phyloP scores from a whole-genome alignment of 2,888 invertebrate species.

The Drosophila antonietae region DNA sequence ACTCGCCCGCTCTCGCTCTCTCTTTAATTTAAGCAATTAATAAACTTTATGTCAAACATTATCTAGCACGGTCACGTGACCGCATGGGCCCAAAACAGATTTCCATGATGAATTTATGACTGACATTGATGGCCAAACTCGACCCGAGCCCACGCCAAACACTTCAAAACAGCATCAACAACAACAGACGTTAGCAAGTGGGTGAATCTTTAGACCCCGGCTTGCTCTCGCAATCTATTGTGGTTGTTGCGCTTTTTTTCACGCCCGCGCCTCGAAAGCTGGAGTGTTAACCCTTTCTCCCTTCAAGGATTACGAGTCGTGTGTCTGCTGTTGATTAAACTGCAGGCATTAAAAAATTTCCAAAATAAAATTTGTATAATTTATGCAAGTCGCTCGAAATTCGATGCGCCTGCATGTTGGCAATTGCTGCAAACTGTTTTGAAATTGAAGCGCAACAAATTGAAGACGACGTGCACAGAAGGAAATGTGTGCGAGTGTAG shows the following conservation, averaged over 20 bases:
- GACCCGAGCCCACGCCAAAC: constrained; percentile 16
- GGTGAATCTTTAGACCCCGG: constrained; percentile 29
- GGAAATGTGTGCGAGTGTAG: constrained; percentile 18
- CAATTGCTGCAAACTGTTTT: constrained; percentile 49
- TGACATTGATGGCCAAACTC: constrained; percentile 71
- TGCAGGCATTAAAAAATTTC: constrained; percentile 46
- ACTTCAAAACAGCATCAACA: constrained; percentile 66
- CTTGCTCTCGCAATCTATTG: constrained; percentile 19
- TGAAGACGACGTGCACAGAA: constrained; percentile 9
- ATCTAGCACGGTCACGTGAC: constrained; percentile 78
- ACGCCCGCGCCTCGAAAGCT: constrained; percentile 61
- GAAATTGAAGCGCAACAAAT: constrained; percentile 35
- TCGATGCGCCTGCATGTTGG: constrained; percentile 72
- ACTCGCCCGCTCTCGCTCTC: constrained; percentile 15
- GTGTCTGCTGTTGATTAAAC: constrained; percentile 75
- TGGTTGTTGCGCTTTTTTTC: constrained; percentile 74
- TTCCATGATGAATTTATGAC: constrained; percentile 81
- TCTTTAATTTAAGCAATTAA: constrained; percentile 76
- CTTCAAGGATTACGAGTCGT: constrained; percentile 70
- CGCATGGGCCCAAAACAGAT: constrained; percentile 76
- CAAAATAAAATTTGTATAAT: constrained; percentile 59
- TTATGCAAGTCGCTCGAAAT: constrained; percentile 72
- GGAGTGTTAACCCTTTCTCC: constrained; percentile 68
- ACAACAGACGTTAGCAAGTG: constrained; percentile 40
- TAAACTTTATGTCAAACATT: constrained; percentile 70